Conservation (phyloP, 2,797 vertebrate genomes). For the Hippocampus kuda region DNA sequence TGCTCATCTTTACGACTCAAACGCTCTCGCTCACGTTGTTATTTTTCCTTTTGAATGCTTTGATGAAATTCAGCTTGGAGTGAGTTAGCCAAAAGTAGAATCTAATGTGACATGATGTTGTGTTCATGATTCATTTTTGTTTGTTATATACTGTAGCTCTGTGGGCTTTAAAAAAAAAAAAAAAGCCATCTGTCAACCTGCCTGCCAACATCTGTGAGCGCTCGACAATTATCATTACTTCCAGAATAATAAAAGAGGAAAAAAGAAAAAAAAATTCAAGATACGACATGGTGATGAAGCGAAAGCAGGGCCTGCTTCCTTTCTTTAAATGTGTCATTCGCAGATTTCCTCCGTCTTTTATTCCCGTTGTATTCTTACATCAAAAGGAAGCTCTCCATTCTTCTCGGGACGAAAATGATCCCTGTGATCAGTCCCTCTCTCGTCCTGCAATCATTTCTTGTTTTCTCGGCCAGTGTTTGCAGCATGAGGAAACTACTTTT, state of each 20-base stretch:
- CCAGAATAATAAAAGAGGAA: conserved; percentile 8
- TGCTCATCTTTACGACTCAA: conserved; percentile 1
- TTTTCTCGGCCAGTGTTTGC: conserved; percentile 19
- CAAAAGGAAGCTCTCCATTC: conserved; percentile 38
- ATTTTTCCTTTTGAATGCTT: background rate
- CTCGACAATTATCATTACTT: conserved; percentile 29
- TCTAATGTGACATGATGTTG: conserved; percentile 41
- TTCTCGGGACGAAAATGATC: conserved; percentile 26
- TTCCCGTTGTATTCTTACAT: conserved; percentile 33
- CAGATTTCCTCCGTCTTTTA: conserved; percentile 30
- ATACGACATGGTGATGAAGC: conserved; percentile 43
- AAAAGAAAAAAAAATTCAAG: conserved; percentile 29
- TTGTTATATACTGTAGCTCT: conserved; percentile 25
- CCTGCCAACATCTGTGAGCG: conserved; percentile 51
- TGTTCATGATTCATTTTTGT: conserved; percentile 26
- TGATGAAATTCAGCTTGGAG: conserved; percentile 19
- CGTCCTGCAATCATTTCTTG: conserved; percentile 22
- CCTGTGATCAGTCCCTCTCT: conserved; percentile 16
- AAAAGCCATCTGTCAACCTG: conserved; percentile 52
- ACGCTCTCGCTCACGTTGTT: background rate
- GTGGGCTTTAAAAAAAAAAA: conserved; percentile 37
- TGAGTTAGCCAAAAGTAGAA: conserved; percentile 29
- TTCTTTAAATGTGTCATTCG: conserved; percentile 45
- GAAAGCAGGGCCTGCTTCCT: conserved; percentile 21
- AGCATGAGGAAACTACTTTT: conserved; percentile 24